Evolutionary conservation across 2,797 vertebrate species (phyloP).

Genomic region (Dallia pectoralis): DNA sequence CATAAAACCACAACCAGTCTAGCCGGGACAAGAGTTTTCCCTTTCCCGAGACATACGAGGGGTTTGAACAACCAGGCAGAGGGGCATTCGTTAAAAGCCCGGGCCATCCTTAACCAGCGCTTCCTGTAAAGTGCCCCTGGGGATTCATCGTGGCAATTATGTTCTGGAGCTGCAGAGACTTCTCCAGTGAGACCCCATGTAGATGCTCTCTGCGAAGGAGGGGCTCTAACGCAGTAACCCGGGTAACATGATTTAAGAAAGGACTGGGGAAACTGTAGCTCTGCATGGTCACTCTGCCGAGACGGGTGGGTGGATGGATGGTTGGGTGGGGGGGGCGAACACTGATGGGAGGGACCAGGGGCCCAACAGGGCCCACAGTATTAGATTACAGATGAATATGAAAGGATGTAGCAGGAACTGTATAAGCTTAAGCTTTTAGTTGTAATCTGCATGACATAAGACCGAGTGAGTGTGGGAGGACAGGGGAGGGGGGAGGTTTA

Average conservation of each 20-base stretch:
- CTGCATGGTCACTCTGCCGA: constrained; percentile 65
- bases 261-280: constrained; percentile 41
- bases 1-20: constrained; percentile 2
- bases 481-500: constrained; percentile 54
- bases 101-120: constrained; percentile 62
- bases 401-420: constrained; percentile 66
- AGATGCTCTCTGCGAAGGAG: constrained; percentile 63
- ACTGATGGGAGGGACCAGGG: constrained; percentile 11
- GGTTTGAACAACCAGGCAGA: constrained; percentile 56
- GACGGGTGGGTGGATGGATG: constrained; percentile 43
- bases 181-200: constrained; percentile 70
- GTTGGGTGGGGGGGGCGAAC: constrained; percentile 33
- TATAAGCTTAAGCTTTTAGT: constrained; percentile 68
- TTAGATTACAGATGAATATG: constrained; percentile 82
- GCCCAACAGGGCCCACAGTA: constrained; percentile 53
- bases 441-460: constrained; percentile 66
- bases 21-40: constrained; percentile 30
- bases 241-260: constrained; percentile 69
- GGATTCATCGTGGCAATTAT: constrained; percentile 75
- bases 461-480: constrained; percentile 50
- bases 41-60: constrained; percentile 19
- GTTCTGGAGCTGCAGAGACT: constrained; percentile 77
- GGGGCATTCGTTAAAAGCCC: constrained; percentile 67
- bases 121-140: constrained; percentile 69
- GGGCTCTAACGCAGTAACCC: constrained; percentile 71